Conservation (phyloP, 2,888 invertebrate species). For the Mesorhabditis belari region DNA sequence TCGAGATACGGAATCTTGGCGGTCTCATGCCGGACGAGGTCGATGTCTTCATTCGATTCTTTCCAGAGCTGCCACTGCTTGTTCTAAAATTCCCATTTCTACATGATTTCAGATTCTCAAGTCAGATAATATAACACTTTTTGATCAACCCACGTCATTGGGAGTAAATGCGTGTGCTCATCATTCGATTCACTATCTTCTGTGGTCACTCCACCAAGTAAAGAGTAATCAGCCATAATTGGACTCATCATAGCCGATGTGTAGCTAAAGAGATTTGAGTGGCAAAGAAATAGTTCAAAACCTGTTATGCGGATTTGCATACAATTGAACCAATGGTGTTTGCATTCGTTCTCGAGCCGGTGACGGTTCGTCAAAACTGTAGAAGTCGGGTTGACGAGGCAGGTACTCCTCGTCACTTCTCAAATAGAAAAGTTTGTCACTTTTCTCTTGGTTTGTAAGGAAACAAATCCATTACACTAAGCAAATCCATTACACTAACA, state of each 20-base stretch:
- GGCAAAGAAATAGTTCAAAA: no score
- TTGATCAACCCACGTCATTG: slow-evolving; percentile 4
- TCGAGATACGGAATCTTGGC: slow-evolving; percentile 45
- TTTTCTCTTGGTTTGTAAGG: no score
- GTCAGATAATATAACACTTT: no score
- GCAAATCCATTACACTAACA: no score
- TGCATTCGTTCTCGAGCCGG: not conserved
- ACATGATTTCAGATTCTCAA: not conserved
- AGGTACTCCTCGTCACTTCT: not conserved
- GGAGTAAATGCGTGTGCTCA: slow-evolving; percentile 10
- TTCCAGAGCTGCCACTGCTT: slow-evolving; percentile 1
- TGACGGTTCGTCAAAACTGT: not conserved
- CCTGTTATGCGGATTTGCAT: not conserved
- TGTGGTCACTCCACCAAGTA: not conserved
- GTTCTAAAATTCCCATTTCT: slow-evolving; percentile 16
- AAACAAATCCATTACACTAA: no score
- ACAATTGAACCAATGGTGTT: not conserved
- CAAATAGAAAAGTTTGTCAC: no score
- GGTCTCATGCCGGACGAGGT: slow-evolving; percentile 29
- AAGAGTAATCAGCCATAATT: slow-evolving; percentile 27
- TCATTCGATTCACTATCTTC: not conserved
- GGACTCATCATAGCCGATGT: slow-evolving; percentile 50
- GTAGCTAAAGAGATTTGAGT: no score
- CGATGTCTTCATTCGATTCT: not conserved
- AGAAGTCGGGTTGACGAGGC: not conserved